Base-by-base conservation (phyloP, 2,888 invertebrate genomes). In the Mimas tiliae region DNA sequence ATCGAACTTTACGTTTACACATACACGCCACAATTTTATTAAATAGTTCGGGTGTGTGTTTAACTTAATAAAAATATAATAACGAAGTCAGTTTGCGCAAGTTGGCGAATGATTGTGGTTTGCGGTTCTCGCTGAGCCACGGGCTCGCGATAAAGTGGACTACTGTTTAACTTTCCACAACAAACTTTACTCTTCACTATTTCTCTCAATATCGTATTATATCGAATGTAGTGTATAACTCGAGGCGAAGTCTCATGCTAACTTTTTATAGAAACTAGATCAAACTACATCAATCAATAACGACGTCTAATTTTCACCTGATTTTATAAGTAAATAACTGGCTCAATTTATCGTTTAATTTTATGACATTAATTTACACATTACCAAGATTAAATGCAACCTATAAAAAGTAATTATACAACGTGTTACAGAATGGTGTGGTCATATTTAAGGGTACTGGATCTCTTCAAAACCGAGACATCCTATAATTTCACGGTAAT, bases 111-210 rank as follows among this genome's bases (percentile, higher is more conserved):
- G 72, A 76, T 80, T 82, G 81, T 75, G 80, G 82, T 78, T 74
- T 73, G 81, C 70, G 80, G 80, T 73, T 67, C 68, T 67, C 72
- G 68, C 69, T 67, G 70, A 70, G 67, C 69, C 64, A 70, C 69
- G 72, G 76, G 74, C 76, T 74, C 74, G 73, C 75, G 73, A 75
- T 79, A 83, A 83, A 85, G 79, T 78, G 62, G 45, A 80, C 77
- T 74, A 76, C 77, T 80, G 82, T 82, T 81, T 82, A 87, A 86
- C 85, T 86, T 85, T 76, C 75, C 68, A 73, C 75, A 70, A 74
- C 76, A 79, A 83, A 87, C 83, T 85, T 82, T 78, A 78, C 76
- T 80, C 78, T 78, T 79, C 76, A 80, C 78, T 77, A 78, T 79
- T 75, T 82, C 78, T 78, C 81, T 76, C 77, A 74, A 82, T 84